Base-by-base conservation (phyloP, 2,888 invertebrate species). In the Sisyra nigra region DNA sequence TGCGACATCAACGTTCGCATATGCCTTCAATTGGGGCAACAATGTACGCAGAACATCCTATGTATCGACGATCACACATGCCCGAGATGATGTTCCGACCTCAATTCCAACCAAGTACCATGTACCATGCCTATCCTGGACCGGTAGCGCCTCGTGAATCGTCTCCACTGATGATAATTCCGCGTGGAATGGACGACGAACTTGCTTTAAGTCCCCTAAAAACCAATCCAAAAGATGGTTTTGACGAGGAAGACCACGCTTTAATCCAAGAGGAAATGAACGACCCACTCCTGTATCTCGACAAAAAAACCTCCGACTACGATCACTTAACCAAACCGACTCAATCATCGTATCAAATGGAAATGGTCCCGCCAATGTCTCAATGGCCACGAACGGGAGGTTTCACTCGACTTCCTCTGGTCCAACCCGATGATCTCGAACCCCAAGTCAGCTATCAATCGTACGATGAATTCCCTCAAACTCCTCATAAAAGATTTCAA, bases 121-220 rank as follows among this genome's bases (percentile, higher is more conserved):
- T 17, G 17, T 18, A 14, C 10, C 29, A 32, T 37, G 9, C 38
- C 8, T 50, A 53, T 42, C 44, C 48, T 37, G 5, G 5, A 24
- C 5, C 24, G 5, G 24, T 24, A 24, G 40, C 52, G 29, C 46
- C 44, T 37, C 29, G 44, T 38, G 52, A 51, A 46, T 37, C 45
- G 34, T 46, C 48, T n/a, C 48, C 49, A 45, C 34, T 52, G 38
- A 48, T 48, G 13, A 47, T 45, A 31, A 50, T 53, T 46, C 42
- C 48, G 8, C 10, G 40, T 13, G 40, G 40, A 10, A 15, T 13
- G 9, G 44, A 44, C 39, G 46, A 46, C 42, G 38, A 44, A 15
- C 24, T 19, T 31, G 40, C 40, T 7, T 36, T 40, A n/a, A 32
- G 34, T 32, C 14, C 39, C 13, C 31, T 46, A n/a, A 41, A 46